These are phyloP conservation scores for Scrobipalpa atriplicella DNA, from an alignment of 2,888 invertebrate species.

Conservation along the genomic window DNA sequence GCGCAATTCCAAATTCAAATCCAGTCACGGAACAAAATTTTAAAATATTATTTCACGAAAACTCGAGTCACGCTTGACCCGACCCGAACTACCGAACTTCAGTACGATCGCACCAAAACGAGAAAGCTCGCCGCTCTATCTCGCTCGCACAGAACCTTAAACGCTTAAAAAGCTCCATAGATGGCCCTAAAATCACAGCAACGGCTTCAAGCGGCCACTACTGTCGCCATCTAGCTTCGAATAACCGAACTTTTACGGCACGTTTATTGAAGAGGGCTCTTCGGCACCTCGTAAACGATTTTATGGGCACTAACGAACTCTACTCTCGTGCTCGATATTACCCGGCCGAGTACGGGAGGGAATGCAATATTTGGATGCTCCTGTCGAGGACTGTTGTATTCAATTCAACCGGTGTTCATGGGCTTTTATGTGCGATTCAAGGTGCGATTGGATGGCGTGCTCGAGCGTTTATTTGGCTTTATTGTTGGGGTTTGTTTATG, in stretches of 20 bases:
- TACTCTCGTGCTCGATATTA: slow-evolving; percentile 77
- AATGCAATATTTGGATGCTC: slow-evolving; percentile 77
- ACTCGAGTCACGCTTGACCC: slow-evolving; percentile 28
- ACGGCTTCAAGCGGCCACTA: slow-evolving; percentile 77
- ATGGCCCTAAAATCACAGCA: slow-evolving; percentile 80
- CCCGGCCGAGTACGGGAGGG: slow-evolving; percentile 76
- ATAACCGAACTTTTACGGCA: slow-evolving; percentile 81
- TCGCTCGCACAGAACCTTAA: slow-evolving; percentile 59
- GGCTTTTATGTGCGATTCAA: slow-evolving; percentile 82
- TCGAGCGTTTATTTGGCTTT: slow-evolving; percentile 82
- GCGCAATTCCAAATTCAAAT: slow-evolving; percentile 52
- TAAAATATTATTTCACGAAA: slow-evolving; percentile 25
- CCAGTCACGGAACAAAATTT: slow-evolving; percentile 28
- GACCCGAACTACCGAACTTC: slow-evolving; percentile 49
- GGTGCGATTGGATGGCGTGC: slow-evolving; percentile 83
- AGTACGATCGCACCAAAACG: slow-evolving; percentile 47
- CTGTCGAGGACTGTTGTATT: slow-evolving; percentile 75
- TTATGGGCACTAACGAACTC: slow-evolving; percentile 80
- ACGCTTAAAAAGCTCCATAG: slow-evolving; percentile 79
- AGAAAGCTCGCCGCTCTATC: slow-evolving; percentile 43
- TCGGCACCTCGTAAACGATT: slow-evolving; percentile 82
- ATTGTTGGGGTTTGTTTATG: slow-evolving; percentile 83
- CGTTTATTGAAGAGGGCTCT: slow-evolving; percentile 82
- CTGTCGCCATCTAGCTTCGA: slow-evolving; percentile 79
- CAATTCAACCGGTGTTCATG: slow-evolving; percentile 80